Percentiles rank a stretch among this genome's conserved stretches.
These are phyloP conservation scores for Recurvirostra avosetta DNA, from an alignment of 2,113 vertebrate genomes.

Conservation along the genomic window DNA sequence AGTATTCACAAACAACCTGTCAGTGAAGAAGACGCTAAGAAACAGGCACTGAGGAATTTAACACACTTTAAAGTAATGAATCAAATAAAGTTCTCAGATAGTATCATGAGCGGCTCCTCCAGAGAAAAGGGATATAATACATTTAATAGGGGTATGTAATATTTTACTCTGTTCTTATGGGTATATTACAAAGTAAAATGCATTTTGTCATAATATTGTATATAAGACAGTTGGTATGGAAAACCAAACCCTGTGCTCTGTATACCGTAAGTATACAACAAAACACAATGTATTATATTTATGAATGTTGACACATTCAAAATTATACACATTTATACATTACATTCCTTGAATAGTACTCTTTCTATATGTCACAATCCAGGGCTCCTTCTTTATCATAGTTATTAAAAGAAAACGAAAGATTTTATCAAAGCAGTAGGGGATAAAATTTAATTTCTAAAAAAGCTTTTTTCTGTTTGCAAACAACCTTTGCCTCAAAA, in stretches of 20 bases:
- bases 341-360: not conserved
- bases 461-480: not conserved
- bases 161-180: not conserved
- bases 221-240: not conserved
- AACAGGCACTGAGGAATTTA: not conserved
- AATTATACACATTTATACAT: not conserved
- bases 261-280: not conserved
- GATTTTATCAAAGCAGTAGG: not conserved
- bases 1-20: not conserved
- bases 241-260: not conserved
- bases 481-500: not conserved
- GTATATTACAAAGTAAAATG: not conserved
- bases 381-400: not conserved
- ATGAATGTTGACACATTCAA: not conserved
- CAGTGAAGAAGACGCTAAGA: not conserved
- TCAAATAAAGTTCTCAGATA: not conserved
- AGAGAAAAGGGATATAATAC: not conserved
- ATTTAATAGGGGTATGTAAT: not conserved
- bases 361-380: not conserved
- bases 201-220: not conserved
- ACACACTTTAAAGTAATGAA: not conserved
- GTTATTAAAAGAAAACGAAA: not conserved
- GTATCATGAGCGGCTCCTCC: not conserved
- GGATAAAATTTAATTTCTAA: not conserved
- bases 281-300: not conserved